Evolutionary conservation across 2,113 vertebrate species (phyloP).

Genomic region (Dolichotis patagonum): DNA sequence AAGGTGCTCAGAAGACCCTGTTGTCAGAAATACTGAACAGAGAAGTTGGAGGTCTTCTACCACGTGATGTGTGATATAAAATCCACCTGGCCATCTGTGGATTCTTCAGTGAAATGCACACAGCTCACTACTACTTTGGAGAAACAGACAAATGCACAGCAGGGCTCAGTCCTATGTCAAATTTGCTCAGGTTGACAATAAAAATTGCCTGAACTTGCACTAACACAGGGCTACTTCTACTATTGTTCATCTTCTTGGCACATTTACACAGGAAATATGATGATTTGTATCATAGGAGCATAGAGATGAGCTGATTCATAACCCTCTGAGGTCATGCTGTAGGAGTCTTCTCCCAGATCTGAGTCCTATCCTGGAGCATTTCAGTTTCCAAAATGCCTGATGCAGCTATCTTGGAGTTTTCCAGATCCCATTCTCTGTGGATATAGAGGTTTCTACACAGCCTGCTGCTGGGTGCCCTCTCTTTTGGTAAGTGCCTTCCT

Average conservation of each 20-base stretch:
- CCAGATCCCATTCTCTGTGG: background rate
- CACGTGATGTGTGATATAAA: accelerated
- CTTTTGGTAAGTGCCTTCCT: accelerated
- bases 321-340: accelerated
- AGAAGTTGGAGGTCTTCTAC: background rate
- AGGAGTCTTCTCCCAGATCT: background rate
- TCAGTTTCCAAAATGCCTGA: background rate
- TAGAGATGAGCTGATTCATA: no score
- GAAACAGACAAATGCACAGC: no score
- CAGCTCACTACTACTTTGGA: no score
- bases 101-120: background rate
- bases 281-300: background rate
- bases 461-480: background rate
- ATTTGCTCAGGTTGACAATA: background rate
- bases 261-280: background rate
- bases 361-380: background rate
- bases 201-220: background rate
- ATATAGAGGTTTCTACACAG: background rate
- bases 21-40: background rate
- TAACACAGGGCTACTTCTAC: background rate
- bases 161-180: accelerated
- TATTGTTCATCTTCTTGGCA: background rate
- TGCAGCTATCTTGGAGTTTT: background rate
- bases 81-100: accelerated
- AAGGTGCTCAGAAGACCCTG: background rate